phyloP scores from a whole-genome alignment of 2,113 vertebrate genomes.

The Solenodon paradoxus region DNA sequence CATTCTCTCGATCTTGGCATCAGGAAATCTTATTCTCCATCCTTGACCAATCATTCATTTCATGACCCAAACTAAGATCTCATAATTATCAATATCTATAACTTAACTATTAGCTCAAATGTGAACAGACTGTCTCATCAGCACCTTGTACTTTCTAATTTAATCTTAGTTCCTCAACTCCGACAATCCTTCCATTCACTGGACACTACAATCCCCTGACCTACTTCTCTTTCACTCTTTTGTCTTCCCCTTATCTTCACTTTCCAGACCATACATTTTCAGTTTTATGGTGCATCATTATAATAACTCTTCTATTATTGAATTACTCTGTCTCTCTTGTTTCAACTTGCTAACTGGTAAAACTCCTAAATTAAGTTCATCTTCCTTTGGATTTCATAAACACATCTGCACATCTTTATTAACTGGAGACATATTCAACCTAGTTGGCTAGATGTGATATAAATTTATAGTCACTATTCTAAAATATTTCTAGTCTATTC shows the following conservation, averaged over 20 bases:
- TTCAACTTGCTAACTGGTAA: background rate
- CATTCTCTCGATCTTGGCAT: background rate
- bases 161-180: background rate
- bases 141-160: background rate
- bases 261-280: background rate
- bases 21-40: background rate
- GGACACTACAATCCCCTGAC: background rate
- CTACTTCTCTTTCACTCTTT: background rate
- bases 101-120: background rate
- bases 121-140: background rate
- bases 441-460: background rate
- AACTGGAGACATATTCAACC: background rate
- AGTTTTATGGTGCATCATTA: background rate
- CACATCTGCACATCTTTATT: background rate
- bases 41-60: rapidly evolving
- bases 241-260: no score
- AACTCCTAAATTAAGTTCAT: background rate
- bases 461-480: background rate
- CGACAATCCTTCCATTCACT: background rate
- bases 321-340: background rate
- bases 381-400: background rate
- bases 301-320: background rate
- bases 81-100: background rate
- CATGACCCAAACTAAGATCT: background rate
- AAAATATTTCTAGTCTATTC: background rate